A percentile compares a stretch with the other conserved stretches of the same genome.
These are phyloP conservation scores for Stigmatopora nigra DNA, from an alignment of 2,113 vertebrate species.

Conservation along the genomic window DNA sequence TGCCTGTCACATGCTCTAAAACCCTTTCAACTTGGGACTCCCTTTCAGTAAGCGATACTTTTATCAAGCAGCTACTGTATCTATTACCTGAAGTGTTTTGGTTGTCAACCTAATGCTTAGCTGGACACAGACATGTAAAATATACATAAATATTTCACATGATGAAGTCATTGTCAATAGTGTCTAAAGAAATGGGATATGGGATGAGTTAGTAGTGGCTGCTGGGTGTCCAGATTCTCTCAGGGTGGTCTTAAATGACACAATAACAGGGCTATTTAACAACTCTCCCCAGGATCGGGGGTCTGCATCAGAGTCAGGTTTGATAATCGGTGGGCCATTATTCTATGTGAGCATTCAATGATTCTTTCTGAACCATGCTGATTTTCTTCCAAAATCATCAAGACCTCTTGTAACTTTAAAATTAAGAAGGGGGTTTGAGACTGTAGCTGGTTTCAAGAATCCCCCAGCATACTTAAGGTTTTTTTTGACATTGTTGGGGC, in stretches of 20 bases:
- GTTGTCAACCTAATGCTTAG: neutral
- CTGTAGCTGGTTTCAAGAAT: neutral
- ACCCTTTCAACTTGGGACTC: constrained; percentile 1
- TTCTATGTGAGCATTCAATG: too few species aligned
- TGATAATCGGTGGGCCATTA: too few species aligned
- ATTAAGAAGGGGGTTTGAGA: neutral
- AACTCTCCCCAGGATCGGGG: too few species aligned
- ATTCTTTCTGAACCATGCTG: too few species aligned
- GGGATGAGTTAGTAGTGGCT: neutral
- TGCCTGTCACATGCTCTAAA: constrained; percentile 5
- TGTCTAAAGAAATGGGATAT: neutral
- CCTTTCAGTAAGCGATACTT: neutral
- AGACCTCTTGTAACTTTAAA: neutral
- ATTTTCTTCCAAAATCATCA: too few species aligned
- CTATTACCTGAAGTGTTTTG: neutral
- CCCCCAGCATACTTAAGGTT: neutral
- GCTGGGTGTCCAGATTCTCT: too few species aligned
- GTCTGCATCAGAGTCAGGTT: too few species aligned
- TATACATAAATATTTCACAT: neutral
- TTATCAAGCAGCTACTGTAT: neutral
- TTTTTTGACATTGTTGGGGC: neutral
- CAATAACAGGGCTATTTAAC: too few species aligned
- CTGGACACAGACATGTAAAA: neutral
- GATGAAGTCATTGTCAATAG: neutral
- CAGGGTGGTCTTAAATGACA: too few species aligned